These are phyloP conservation scores for Megaleporinus macrocephalus DNA, from an alignment of 2,113 vertebrate species.

Conservation along the genomic window DNA sequence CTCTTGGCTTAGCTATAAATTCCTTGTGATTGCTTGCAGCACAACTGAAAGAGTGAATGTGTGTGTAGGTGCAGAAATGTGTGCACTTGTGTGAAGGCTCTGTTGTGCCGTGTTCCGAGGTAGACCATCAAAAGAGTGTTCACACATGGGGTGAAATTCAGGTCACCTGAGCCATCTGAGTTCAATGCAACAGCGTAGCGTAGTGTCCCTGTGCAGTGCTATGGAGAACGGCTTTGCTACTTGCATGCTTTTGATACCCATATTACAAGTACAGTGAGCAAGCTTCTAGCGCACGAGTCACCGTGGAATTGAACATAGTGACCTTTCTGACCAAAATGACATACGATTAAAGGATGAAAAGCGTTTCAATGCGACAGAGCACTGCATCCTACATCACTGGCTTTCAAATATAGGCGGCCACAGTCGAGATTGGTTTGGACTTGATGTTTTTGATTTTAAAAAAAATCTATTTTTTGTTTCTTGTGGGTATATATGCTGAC, in stretches of 20 bases:
- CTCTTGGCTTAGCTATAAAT: not conserved
- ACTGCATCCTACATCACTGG: not conserved
- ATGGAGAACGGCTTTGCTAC: not conserved
- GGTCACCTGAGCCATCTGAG: conserved; percentile 1
- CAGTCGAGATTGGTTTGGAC: no score
- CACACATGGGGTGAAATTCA: conserved; percentile 24
- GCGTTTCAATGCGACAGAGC: no score
- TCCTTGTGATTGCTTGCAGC: not conserved
- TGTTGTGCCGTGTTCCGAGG: not conserved
- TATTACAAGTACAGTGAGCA: not conserved
- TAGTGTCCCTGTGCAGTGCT: not conserved
- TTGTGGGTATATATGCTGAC: no score
- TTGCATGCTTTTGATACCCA: not conserved
- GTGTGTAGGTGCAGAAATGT: not conserved
- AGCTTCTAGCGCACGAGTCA: conserved; percentile 5
- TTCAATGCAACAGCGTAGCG: not conserved
- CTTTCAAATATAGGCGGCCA: not conserved
- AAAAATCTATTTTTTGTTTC: no score
- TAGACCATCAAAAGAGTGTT: not conserved
- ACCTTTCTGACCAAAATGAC: not conserved
- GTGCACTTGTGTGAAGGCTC: not conserved
- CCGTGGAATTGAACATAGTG: not conserved
- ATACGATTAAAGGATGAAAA: not conserved
- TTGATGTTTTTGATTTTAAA: no score
- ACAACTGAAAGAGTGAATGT: not conserved